These are phyloP conservation scores for Liasis olivaceus DNA, from an alignment of 2,797 vertebrate species.

Conservation along the genomic window DNA sequence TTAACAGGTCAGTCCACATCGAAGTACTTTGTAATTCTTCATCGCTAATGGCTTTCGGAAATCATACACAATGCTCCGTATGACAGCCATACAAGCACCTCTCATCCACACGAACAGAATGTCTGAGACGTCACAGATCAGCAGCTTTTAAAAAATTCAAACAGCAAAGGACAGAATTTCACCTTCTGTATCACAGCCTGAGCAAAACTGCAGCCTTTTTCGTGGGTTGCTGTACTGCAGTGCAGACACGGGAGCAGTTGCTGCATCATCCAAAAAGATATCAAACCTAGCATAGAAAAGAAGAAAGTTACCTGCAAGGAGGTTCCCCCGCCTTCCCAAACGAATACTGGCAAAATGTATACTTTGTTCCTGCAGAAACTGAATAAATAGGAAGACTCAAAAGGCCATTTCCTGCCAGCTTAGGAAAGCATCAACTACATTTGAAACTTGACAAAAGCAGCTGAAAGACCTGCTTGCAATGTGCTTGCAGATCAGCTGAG, in stretches of 20 bases:
- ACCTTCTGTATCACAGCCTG: slow-evolving; percentile 75
- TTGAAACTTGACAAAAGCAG: neutral
- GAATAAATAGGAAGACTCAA: neutral
- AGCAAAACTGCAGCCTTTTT: slow-evolving; percentile 85
- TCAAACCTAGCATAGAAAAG: slow-evolving; percentile 75
- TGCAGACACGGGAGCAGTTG: slow-evolving; percentile 72
- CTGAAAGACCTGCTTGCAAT: neutral
- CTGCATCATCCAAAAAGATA: slow-evolving; percentile 79
- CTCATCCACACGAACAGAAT: neutral
- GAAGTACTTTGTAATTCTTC: no score
- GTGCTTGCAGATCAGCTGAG: no score
- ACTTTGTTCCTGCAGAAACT: neutral
- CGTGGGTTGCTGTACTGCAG: slow-evolving; percentile 74
- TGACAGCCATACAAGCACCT: no score
- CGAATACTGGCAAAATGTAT: neutral
- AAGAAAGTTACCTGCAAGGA: slow-evolving; percentile 45
- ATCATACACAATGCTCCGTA: no score
- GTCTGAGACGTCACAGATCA: neutral
- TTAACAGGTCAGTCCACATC: no score
- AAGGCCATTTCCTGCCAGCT: neutral
- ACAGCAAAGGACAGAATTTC: no score
- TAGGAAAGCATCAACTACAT: neutral
- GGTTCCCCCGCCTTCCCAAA: neutral
- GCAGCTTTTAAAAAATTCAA: neutral
- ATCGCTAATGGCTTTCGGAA: no score